These are phyloP conservation scores for human (Homo sapiens) DNA, from an alignment of 2,113 vertebrate species.

Conservation along the genomic window GRCh38 chr1:111661001-111661500, in stretches of 20 bases:
- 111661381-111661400: background rate
- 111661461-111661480: background rate
- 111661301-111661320: background rate
- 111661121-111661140: background rate
- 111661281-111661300: background rate
- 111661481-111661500: background rate
- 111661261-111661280: background rate
- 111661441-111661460: constrained; percentile 26
- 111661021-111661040: background rate
- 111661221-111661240: background rate
- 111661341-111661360: background rate
- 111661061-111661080: background rate
- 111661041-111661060: background rate
- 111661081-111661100: background rate
- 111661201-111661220: background rate
- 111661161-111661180: background rate
- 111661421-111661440: constrained; percentile 5
- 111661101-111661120: background rate
- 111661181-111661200: background rate
- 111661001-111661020: background rate
- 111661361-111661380: background rate
- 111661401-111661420: background rate
- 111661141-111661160: background rate
- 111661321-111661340: background rate
- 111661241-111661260: background rate